These are phyloP conservation scores for Cyanoliseus patagonus DNA, from an alignment of 2,113 vertebrate genomes.

Conservation along the genomic window DNA sequence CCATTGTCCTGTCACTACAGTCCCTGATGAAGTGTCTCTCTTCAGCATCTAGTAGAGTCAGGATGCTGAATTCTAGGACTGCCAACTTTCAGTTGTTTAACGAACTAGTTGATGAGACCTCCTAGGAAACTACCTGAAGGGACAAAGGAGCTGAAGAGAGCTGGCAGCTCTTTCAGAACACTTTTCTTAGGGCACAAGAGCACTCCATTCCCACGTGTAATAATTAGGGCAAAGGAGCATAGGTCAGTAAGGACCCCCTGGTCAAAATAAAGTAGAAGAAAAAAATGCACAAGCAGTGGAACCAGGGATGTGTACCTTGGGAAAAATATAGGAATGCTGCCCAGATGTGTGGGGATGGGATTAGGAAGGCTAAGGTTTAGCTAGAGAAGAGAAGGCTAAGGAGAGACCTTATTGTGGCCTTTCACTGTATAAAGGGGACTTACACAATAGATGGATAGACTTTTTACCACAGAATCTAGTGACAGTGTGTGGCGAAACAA, in stretches of 20 bases:
- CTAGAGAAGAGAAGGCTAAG: neutral
- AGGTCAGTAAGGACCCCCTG: neutral
- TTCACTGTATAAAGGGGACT: neutral
- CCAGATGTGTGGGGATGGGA: neutral
- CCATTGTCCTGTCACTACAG: neutral
- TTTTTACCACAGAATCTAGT: neutral
- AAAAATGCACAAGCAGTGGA: neutral
- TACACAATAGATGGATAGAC: neutral
- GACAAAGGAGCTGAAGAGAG: neutral
- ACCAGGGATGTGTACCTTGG: neutral
- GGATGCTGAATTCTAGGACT: neutral
- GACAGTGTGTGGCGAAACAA: neutral
- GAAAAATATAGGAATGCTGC: neutral
- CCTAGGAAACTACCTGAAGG: neutral
- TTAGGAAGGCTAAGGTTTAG: neutral
- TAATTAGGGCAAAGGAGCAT: neutral
- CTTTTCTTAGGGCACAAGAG: neutral
- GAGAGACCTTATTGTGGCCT: neutral
- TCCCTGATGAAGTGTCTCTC: neutral
- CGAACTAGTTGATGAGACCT: neutral
- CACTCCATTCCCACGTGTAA: accelerated
- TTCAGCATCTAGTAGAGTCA: neutral
- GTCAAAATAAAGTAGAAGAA: neutral
- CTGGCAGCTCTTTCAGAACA: neutral
- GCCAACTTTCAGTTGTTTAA: neutral